Evolutionary conservation across 2,113 vertebrate species (phyloP).

Genomic region (Choloepus hoffmanni): DNA sequence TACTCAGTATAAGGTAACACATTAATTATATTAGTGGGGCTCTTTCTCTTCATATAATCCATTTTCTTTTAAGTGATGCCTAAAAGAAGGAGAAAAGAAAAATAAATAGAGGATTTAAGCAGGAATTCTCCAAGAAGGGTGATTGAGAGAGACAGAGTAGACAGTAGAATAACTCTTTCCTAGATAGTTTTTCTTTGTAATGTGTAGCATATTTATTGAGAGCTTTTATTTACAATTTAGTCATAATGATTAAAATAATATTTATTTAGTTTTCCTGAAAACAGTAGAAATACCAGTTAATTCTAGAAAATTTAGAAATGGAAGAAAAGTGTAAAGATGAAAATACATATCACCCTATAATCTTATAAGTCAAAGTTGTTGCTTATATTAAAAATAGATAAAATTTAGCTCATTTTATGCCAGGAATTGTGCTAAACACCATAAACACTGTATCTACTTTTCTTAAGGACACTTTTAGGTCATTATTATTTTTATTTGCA

Average conservation of each 20-base stretch:
- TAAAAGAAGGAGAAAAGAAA: background rate
- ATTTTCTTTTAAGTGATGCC: conserved; percentile 1
- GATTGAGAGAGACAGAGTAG: background rate
- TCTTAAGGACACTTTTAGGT: conserved; percentile 4
- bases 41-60: background rate
- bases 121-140: background rate
- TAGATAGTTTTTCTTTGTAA: background rate
- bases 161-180: background rate
- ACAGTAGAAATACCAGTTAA: background rate
- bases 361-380: background rate
- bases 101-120: background rate
- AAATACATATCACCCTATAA: background rate
- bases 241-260: background rate
- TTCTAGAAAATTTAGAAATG: background rate
- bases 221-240: background rate
- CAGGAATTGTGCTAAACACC: background rate
- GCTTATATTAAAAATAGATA: conserved; percentile 19
- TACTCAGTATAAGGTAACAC: background rate
- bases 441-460: conserved; percentile 10
- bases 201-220: background rate
- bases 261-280: background rate
- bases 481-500: conserved; percentile 13
- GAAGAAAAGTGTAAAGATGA: background rate
- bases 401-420: background rate
- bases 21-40: background rate